phyloP scores from a whole-genome alignment of 2,888 invertebrate genomes.

The Eupithecia pulchellata region DNA sequence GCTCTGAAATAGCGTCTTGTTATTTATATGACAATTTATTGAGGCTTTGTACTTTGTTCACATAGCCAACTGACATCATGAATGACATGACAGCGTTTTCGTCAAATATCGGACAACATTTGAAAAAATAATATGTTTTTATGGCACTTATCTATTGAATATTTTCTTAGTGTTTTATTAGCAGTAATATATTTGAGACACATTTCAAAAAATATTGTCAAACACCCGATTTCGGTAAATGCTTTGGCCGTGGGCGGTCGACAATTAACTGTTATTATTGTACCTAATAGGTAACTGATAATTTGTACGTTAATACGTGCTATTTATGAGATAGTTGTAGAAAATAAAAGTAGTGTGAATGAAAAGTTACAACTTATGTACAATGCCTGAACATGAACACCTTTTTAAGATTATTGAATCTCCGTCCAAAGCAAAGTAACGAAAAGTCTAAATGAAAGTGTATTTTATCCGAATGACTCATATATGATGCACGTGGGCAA shows the following conservation, averaged over 20 bases:
- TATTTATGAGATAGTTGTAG: not conserved
- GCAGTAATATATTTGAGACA: no score
- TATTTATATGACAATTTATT: no score
- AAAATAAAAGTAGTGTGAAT: not conserved
- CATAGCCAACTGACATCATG: no score
- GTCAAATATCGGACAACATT: no score
- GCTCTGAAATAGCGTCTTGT: no score
- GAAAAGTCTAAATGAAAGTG: constrained; percentile 10
- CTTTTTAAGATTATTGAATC: not conserved
- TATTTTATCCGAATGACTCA: constrained; percentile 35
- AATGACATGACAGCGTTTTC: no score
- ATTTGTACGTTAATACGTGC: not conserved
- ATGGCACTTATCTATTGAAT: no score
- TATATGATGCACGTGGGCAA: constrained; percentile 35
- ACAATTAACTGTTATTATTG: not conserved
- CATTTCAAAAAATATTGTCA: no score
- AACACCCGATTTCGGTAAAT: not conserved
- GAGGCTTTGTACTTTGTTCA: no score
- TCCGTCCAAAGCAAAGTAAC: not conserved
- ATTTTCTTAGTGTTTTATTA: no score
- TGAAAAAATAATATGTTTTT: no score
- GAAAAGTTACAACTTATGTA: no score
- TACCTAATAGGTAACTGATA: not conserved
- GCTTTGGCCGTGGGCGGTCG: not conserved
- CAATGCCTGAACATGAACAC: not conserved